Conservation (phyloP, 2,888 invertebrate genomes). For the Heteropelma amictum region DNA sequence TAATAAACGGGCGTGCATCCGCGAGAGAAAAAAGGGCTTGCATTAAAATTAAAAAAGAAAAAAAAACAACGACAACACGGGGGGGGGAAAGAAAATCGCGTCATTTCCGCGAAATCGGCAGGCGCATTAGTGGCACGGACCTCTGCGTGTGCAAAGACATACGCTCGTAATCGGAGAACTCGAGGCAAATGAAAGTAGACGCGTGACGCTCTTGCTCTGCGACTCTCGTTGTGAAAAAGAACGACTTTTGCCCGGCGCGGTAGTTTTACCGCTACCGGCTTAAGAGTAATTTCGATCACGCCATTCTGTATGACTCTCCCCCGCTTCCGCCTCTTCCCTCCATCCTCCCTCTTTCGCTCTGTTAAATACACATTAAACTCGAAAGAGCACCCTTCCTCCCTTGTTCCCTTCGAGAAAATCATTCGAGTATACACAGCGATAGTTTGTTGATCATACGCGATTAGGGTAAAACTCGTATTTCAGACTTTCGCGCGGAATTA, state of each 20-base stretch:
- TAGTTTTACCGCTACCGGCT: constrained; percentile 36
- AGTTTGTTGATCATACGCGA: constrained; percentile 18
- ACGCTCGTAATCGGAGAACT: constrained; percentile 46
- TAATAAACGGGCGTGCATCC: too few species aligned
- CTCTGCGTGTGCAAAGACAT: constrained; percentile 39
- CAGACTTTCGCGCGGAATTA: neutral
- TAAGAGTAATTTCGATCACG: constrained; percentile 60
- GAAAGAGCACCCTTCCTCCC: neutral
- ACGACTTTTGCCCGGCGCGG: constrained; percentile 33
- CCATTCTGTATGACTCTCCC: constrained; percentile 31
- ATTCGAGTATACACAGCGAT: constrained; percentile 21
- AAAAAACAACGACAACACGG: too few species aligned
- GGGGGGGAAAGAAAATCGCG: constrained; percentile 5
- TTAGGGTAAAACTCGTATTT: constrained; percentile 2
- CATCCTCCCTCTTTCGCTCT: neutral
- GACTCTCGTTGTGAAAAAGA: constrained; percentile 32
- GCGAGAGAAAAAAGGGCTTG: too few species aligned
- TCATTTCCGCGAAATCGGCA: constrained; percentile 57
- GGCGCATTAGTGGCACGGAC: constrained; percentile 48
- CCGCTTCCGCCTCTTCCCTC: neutral
- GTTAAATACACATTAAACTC: constrained; percentile 7
- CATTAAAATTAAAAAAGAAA: too few species aligned
- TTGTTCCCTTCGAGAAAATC: constrained; percentile 9
- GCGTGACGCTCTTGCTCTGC: constrained; percentile 34
- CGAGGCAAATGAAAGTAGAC: constrained; percentile 47